Evolutionary conservation across 1,140 invertebrate genomes (phyloP), one percentile per base, ranked within the genome.

Genomic region (Idris sp.): DNA sequence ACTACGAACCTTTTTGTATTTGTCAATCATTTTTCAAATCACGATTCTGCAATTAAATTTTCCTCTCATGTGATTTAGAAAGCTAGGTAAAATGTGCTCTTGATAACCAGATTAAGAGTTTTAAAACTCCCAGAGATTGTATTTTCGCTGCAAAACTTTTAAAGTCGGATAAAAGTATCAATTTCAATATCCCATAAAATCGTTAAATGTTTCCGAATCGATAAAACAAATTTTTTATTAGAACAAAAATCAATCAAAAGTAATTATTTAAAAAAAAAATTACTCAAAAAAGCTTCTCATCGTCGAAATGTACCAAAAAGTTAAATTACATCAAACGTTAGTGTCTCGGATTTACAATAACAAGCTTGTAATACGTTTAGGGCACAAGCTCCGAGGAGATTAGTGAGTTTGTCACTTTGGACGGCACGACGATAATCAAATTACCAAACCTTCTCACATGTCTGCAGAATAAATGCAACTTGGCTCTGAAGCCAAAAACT

Each of bases 361-460:
- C 65, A 54, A 61, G 65, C 65, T 53, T 69, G 46, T 69, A 69
- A 69, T 71, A 48, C 48, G 43, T 71, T 71, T 71, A 71, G 43
- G 67, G 54, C 67, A 71, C 18, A 19, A 71, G 56, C 67, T 59
- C 19, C 8, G 11, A 35, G 11, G 30, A 54, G 54, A 61, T 19
- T 46, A 61, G 56, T 19, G 48, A 71, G 67, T 72, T 72, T 72
- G 67, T 72, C 49, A 72, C 41, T 72, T 72, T 49, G 67, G 49
- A 72, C 49, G 49, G 49, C 41, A 40, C 26, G 49, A 62, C 58
- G 67, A 62, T 72, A 62, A 72, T 72, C 18, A 62, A 26, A 72
- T 72, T 72, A 72, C 62, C 67, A 72, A 49, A 28, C 9, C 33
- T 13, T 69, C 54, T 69, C 36, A 19, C 48, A 46, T 56, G 56